Evolutionary conservation across 2,113 vertebrate genomes (phyloP).

Genomic region (Grammomys surdaster): DNA sequence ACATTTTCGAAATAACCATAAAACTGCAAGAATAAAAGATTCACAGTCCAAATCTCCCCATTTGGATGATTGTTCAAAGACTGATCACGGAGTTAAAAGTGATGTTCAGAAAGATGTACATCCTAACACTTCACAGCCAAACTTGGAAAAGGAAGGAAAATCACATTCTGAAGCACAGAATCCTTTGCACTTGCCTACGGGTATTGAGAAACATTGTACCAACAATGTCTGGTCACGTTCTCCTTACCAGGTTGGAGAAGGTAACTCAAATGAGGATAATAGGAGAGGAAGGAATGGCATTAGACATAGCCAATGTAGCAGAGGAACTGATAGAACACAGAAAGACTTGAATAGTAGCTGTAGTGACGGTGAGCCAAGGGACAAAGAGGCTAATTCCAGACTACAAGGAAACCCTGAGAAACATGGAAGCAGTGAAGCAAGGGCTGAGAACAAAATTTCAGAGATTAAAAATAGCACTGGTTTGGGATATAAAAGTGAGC

Average conservation of each 20-base stretch:
- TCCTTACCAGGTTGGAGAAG: conserved; percentile 73
- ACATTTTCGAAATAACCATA: conserved; percentile 83
- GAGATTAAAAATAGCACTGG: conserved; percentile 81
- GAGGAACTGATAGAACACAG: conserved; percentile 79
- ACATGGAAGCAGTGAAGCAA: conserved; percentile 80
- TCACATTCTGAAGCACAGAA: conserved; percentile 82
- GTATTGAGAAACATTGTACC: conserved; percentile 77
- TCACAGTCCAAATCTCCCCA: conserved; percentile 80
- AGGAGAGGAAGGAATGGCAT: conserved; percentile 85
- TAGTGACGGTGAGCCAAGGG: conserved; percentile 76
- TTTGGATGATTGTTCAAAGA: conserved; percentile 78
- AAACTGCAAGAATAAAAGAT: conserved; percentile 84
- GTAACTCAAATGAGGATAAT: conserved; percentile 79
- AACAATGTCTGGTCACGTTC: conserved; percentile 56
- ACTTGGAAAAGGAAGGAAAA: conserved; percentile 78
- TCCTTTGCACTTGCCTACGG: conserved; percentile 31
- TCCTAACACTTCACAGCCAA: conserved; percentile 78
- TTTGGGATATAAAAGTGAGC: conserved; percentile 82
- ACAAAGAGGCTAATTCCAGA: conserved; percentile 80
- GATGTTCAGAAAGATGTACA: conserved; percentile 81
- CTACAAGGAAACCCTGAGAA: conserved; percentile 81
- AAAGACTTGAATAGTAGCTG: conserved; percentile 79
- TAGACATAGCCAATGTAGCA: conserved; percentile 74
- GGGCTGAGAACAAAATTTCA: conserved; percentile 80
- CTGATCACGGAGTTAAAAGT: conserved; percentile 82